These are phyloP conservation scores for Pempheris klunzingeri DNA, from an alignment of 2,797 vertebrate species.

Conservation along the genomic window DNA sequence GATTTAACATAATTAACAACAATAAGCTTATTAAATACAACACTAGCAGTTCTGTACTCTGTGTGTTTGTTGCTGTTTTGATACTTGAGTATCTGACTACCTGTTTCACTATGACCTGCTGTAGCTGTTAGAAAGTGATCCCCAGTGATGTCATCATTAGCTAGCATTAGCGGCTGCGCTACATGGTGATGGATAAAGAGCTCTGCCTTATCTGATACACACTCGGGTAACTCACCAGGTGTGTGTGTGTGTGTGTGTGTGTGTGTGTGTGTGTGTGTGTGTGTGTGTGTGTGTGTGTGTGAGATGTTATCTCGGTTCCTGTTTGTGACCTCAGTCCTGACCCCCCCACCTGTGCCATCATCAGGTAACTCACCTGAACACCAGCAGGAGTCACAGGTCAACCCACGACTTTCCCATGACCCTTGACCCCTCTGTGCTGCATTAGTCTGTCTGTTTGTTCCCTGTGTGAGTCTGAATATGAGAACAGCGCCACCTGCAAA, in stretches of 20 bases:
- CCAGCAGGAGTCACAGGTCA: constrained; percentile 46
- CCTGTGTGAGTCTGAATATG: background rate
- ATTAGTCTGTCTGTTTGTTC: too few species aligned
- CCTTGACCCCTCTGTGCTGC: constrained; percentile 20
- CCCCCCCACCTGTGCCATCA: constrained; percentile 52
- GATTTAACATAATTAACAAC: too few species aligned
- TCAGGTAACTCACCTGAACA: constrained; percentile 59
- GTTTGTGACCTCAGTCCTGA: constrained; percentile 32
- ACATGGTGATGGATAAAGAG: constrained; percentile 31
- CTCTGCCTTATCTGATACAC: constrained; percentile 25
- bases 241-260: constrained; percentile 33
- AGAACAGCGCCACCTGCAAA: background rate
- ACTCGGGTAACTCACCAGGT: constrained; percentile 34
- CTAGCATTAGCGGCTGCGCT: constrained; percentile 25
- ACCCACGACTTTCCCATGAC: constrained; percentile 41
- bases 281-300: constrained; percentile 27
- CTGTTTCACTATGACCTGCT: background rate
- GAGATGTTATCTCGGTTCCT: constrained; percentile 3
- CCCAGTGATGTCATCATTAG: constrained; percentile 22
- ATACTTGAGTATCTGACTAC: too few species aligned
- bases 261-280: constrained; percentile 21
- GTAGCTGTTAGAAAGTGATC: background rate
- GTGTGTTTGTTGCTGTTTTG: too few species aligned
- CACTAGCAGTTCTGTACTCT: too few species aligned
- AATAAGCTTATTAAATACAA: too few species aligned